phyloP scores from a whole-genome alignment of 2,113 vertebrate genomes.

The Bufo gargarizans region DNA sequence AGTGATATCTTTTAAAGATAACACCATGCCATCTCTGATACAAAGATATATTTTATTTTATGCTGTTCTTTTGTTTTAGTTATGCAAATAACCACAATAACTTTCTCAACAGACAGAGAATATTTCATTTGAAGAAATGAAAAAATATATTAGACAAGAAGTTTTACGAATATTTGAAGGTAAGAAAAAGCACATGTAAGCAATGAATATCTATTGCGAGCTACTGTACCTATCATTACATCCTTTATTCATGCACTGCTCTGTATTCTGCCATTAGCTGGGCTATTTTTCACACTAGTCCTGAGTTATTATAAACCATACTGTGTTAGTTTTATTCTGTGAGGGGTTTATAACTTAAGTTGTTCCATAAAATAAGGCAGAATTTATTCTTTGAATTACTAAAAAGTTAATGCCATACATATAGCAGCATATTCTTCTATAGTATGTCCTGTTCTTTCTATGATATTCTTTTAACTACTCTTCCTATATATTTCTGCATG shows the following conservation, averaged over 20 bases:
- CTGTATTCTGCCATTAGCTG: constrained; percentile 12
- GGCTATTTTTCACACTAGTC: constrained; percentile 30
- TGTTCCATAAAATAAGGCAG: neutral
- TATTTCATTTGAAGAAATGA: constrained; percentile 88
- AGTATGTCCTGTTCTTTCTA: neutral
- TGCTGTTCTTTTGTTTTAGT: constrained; percentile 50
- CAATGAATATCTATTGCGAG: constrained; percentile 25
- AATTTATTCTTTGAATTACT: neutral
- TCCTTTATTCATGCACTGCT: constrained; percentile 36
- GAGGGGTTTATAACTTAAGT: neutral
- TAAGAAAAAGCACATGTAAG: constrained; percentile 66
- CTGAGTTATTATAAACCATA: constrained; percentile 9
- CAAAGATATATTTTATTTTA: constrained; percentile 37
- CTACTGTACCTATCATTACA: constrained; percentile 28
- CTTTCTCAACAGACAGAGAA: constrained; percentile 76
- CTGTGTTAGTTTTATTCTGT: constrained; percentile 9
- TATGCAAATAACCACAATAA: constrained; percentile 50
- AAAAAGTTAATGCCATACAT: neutral
- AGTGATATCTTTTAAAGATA: constrained; percentile 23
- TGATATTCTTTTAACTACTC: neutral
- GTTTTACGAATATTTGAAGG: constrained; percentile 92
- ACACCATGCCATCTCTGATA: constrained; percentile 24
- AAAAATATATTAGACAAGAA: constrained; percentile 86
- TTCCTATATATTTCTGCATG: neutral
- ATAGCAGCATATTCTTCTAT: neutral